phyloP scores from a whole-genome alignment of 2,113 vertebrate genomes.

The Galemys pyrenaicus region DNA sequence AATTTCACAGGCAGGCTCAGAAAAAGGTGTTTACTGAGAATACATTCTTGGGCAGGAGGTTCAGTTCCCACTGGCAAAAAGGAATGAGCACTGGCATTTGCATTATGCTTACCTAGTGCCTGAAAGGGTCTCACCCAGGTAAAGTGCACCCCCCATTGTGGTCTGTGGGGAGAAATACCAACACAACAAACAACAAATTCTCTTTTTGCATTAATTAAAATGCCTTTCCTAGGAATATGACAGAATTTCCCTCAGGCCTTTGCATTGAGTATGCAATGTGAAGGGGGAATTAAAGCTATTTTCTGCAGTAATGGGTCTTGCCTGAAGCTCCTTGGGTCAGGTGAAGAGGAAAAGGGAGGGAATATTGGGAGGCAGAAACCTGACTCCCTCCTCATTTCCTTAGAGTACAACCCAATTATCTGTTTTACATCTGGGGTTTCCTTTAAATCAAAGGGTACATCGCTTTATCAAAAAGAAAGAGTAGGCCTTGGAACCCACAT shows the following conservation, averaged over 20 bases:
- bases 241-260: constrained; percentile 25
- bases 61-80: fast-evolving
- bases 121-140: background rate
- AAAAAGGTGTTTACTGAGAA: background rate
- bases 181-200: constrained; percentile 48
- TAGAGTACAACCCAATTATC: constrained; percentile 48
- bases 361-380: background rate
- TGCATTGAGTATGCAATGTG: background rate
- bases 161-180: constrained; percentile 35
- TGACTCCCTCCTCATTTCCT: background rate
- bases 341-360: background rate
- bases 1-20: background rate
- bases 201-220: constrained; percentile 68
- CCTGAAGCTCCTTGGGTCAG: background rate
- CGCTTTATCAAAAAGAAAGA: background rate
- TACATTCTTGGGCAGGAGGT: background rate
- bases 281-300: constrained; percentile 54
- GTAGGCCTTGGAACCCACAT: background rate
- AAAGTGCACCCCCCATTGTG: background rate
- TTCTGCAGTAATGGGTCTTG: constrained; percentile 50
- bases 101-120: background rate
- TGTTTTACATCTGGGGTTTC: constrained; percentile 27
- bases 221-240: constrained; percentile 28
- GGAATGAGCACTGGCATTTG: background rate
- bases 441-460: constrained; percentile 54